phyloP scores from a whole-genome alignment of 2,888 invertebrate genomes.

The Lasioglossum pauxillum region DNA sequence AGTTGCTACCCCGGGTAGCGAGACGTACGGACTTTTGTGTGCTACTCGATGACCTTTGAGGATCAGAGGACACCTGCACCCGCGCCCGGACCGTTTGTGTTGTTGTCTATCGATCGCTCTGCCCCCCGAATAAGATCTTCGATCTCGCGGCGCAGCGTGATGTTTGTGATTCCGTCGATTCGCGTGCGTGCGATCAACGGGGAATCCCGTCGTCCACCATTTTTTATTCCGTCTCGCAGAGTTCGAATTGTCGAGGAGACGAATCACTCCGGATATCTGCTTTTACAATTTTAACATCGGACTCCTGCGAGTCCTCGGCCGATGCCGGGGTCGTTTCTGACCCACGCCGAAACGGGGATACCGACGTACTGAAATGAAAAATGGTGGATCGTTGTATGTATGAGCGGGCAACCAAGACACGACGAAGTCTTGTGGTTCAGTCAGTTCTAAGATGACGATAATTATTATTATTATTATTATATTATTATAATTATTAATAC shows the following conservation, averaged over 20 bases:
- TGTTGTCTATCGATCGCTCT: background rate
- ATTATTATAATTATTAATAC: constrained; percentile 11
- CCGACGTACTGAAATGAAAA: background rate
- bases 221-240: background rate
- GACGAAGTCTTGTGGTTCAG: constrained; percentile 21
- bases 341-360: no score
- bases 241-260: no score
- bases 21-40: constrained; percentile 66
- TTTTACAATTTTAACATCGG: no score
- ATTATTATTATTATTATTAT: background rate
- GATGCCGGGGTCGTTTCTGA: no score
- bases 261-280: no score
- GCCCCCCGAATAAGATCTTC: constrained; percentile 8
- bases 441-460: constrained; percentile 4
- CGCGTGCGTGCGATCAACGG: background rate
- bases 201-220: background rate
- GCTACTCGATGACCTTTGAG: constrained; percentile 61
- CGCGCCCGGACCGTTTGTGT: constrained; percentile 20
- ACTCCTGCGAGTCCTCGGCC: no score
- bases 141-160: constrained; percentile 38
- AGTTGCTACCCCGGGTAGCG: constrained; percentile 61
- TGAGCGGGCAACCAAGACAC: background rate
- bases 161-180: constrained; percentile 44
- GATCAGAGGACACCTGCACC: constrained; percentile 33
- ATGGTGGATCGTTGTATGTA: background rate